Evolutionary conservation across 92 coral and sea anemone genomes (phyloP), one percentile per base, ranked within the genome.

Genomic region (Umimayanthus chanpuru): DNA sequence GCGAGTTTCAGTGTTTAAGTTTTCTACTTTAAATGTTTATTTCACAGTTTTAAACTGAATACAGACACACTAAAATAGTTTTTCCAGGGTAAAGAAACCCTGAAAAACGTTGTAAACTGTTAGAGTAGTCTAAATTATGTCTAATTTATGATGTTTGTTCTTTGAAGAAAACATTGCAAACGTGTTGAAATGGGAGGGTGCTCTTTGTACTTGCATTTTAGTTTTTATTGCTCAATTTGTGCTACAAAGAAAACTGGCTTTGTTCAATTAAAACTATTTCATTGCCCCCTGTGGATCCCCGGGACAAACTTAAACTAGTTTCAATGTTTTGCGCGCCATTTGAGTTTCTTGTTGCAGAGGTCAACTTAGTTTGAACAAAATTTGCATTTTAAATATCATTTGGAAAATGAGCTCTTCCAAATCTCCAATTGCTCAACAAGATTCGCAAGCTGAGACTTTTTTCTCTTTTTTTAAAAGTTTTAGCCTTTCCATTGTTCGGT

Each of bases 21-120:
- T 85, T 92, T 89, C 94, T 77, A 76, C 88, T 93, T 86, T 92
- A 92, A 93, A 95, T 95, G 98, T 95, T 95, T 95, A 92, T 94
- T 87, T 91, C 92, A 40, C 85, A 82, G 87, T 90, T 67, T 77
- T 66, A 88, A 61, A 68, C 83, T 81, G 81, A 82, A 82, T 77
- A 88, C 82, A 81, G 86, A 43, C 93, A 87, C 80, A 90, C 86
- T 92, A 91, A 90, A 80, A 85, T 87, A 77, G 89, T 76, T 89
- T 93, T 86, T 85, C 77, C 74, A 68, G 81, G 87, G 89, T 88
- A 94, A 88, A 91, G 95, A 93, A 92, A 93, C 91, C 66, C 87
- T 88, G 81, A 76, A 91, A 89, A 90, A 25, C 78, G 79, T 53
- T 85, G 90, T 67, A 89, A 76, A 75, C 90, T 81, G 53, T 26